phyloP scores from a whole-genome alignment of 1,140 invertebrate genomes.

The Lordiphosa mommai region DNA sequence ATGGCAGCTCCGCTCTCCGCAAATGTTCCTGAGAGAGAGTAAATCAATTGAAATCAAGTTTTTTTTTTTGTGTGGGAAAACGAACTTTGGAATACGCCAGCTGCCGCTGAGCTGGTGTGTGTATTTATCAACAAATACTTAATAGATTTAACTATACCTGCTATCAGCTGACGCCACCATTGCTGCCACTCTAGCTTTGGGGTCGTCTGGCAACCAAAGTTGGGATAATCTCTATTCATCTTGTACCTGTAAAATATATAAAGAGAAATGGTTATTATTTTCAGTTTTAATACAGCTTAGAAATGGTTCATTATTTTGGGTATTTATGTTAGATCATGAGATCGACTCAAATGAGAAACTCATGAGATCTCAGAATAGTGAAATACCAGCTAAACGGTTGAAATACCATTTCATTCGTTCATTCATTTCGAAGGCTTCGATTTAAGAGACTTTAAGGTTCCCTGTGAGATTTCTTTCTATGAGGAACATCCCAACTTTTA shows the following conservation, averaged over 20 bases:
- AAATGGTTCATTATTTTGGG: too few species aligned
- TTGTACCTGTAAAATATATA: conserved; percentile 54
- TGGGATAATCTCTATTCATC: conserved; percentile 86
- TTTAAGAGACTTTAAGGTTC: too few species aligned
- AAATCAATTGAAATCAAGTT: not conserved
- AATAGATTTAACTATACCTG: conserved; percentile 35
- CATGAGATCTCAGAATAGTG: too few species aligned
- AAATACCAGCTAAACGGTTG: too few species aligned
- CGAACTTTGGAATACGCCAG: conserved; percentile 36
- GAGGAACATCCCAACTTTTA: too few species aligned
- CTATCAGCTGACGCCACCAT: conserved; percentile 87
- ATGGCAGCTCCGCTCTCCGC: conserved; percentile 72
- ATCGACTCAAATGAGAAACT: too few species aligned
- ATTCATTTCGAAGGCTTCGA: too few species aligned
- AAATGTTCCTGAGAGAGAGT: conserved; percentile 45
- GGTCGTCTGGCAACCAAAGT: conserved; percentile 86
- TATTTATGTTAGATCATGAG: too few species aligned
- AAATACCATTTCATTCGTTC: too few species aligned
- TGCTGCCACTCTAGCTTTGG: conserved; percentile 85
- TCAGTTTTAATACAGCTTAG: too few species aligned
- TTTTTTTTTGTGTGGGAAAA: too few species aligned
- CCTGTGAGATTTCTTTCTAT: too few species aligned
- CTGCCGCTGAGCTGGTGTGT: not conserved
- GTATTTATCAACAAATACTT: conserved; percentile 32
- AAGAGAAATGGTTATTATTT: not conserved